Conservation (phyloP, 2,888 invertebrate species). For the Zele albiditarsus region DNA sequence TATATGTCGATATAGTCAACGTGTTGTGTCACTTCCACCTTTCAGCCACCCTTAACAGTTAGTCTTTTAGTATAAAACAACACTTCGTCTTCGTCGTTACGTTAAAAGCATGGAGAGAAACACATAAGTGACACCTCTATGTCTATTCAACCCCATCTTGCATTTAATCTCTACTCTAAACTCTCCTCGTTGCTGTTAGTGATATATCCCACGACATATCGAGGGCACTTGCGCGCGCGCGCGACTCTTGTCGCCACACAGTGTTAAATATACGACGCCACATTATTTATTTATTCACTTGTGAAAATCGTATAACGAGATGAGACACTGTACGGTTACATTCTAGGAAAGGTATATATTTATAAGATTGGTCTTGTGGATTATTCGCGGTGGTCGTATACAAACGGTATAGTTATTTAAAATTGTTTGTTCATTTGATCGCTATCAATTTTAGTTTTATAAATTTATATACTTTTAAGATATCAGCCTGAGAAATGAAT, state of each 20-base stretch:
- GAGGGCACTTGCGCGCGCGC: background rate
- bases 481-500: no score
- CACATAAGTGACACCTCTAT: slow-evolving; percentile 3
- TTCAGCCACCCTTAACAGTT: slow-evolving; percentile 3
- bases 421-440: background rate
- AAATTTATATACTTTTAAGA: no score
- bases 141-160: background rate
- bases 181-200: background rate
- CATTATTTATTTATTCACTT: background rate
- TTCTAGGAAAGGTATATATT: background rate
- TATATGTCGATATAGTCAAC: slow-evolving; percentile 1
- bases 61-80: background rate
- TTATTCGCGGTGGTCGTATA: slow-evolving; percentile 1
- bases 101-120: slow-evolving; percentile 1
- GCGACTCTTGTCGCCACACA: background rate
- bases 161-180: background rate
- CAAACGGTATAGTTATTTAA: background rate
- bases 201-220: background rate
- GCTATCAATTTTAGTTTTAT: background rate
- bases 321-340: background rate
- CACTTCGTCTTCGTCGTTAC: background rate
- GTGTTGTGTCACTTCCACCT: background rate
- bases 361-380: background rate
- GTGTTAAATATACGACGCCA: slow-evolving; percentile 1
- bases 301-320: background rate